Conservation (phyloP, 2,113 vertebrate species). For the Gambusia holbrooki region DNA sequence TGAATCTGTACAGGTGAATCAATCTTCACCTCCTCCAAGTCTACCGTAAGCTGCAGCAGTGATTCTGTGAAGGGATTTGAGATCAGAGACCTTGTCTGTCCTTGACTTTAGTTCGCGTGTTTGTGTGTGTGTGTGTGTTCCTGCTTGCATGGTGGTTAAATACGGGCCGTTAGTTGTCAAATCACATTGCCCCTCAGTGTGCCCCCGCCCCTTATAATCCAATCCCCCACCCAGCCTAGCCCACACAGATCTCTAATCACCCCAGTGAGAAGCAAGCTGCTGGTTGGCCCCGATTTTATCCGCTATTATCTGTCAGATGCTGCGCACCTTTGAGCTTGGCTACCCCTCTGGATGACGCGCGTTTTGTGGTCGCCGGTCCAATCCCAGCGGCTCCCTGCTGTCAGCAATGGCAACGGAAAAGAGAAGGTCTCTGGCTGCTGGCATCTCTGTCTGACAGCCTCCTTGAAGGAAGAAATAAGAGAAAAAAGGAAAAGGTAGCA, state of each 20-base stretch:
- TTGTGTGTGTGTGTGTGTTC: slow-evolving; percentile 34
- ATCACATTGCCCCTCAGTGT: slow-evolving; percentile 48
- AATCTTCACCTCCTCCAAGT: slow-evolving; percentile 53
- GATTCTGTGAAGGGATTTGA: slow-evolving; percentile 46
- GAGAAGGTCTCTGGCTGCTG: slow-evolving; percentile 61
- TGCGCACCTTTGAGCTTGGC: slow-evolving; percentile 63
- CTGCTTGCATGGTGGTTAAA: slow-evolving; percentile 49
- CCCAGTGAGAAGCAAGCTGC: slow-evolving; percentile 23
- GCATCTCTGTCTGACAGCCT: slow-evolving; percentile 64
- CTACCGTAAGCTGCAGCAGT: slow-evolving; percentile 42
- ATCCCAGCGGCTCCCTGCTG: slow-evolving; percentile 68
- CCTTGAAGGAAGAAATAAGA: slow-evolving; percentile 58
- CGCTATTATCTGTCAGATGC: slow-evolving; percentile 74
- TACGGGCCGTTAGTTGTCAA: slow-evolving; percentile 49
- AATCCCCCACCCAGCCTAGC: slow-evolving; percentile 25
- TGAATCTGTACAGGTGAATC: slow-evolving; percentile 8
- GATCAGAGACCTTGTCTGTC: slow-evolving; percentile 60
- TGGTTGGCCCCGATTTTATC: slow-evolving; percentile 61
- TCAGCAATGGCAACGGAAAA: slow-evolving; percentile 45
- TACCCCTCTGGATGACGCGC: slow-evolving; percentile 51
- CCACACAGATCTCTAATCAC: slow-evolving; percentile 15
- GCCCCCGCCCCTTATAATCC: slow-evolving; percentile 11
- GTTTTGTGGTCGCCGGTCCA: slow-evolving; percentile 46
- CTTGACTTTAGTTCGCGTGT: slow-evolving; percentile 40
- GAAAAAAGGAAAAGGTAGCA: slow-evolving; percentile 34